Percentiles rank a stretch among this genome's conserved stretches.
phyloP scores from a whole-genome alignment of 2,797 vertebrate genomes.

The Epinephelus malabaricus region DNA sequence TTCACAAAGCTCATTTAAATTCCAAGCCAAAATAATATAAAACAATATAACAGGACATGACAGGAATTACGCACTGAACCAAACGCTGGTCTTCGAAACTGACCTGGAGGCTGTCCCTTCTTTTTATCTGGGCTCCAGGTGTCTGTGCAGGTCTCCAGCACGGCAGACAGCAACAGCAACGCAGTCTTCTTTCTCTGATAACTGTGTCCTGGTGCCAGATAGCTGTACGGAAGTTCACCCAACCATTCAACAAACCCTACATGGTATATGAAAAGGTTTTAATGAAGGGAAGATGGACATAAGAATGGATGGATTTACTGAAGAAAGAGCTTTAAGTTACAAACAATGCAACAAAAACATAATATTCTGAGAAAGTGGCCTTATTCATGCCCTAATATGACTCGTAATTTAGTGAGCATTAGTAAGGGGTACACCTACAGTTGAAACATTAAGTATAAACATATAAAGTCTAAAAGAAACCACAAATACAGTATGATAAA shows the following conservation, averaged over 20 bases:
- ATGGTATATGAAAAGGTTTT: neutral
- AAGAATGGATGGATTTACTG: too few relatives aligned
- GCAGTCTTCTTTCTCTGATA: constrained; percentile 92
- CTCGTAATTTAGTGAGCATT: too few relatives aligned
- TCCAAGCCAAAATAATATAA: neutral
- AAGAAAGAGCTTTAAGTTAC: too few relatives aligned
- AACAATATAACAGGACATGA: neutral
- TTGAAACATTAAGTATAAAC: neutral
- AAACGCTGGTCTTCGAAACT: constrained; percentile 31
- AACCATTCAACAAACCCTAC: constrained; percentile 92
- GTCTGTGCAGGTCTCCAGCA: constrained; percentile 93
- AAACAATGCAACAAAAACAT: too few relatives aligned
- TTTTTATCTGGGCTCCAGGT: constrained; percentile 90
- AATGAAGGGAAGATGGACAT: too few relatives aligned
- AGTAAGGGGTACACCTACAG: too few relatives aligned
- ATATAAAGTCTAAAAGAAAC: neutral
- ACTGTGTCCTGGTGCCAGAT: constrained; percentile 86
- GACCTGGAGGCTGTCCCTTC: constrained; percentile 94
- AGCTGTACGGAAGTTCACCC: constrained; percentile 83
- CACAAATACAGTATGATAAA: neutral
- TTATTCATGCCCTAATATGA: too few relatives aligned
- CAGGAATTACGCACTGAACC: too few relatives aligned
- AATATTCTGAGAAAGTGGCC: too few relatives aligned
- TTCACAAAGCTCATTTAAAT: neutral
- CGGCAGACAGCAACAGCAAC: constrained; percentile 86